Evolutionary conservation across 2,797 vertebrate genomes (phyloP).

Genomic region (Acomys russatus): DNA sequence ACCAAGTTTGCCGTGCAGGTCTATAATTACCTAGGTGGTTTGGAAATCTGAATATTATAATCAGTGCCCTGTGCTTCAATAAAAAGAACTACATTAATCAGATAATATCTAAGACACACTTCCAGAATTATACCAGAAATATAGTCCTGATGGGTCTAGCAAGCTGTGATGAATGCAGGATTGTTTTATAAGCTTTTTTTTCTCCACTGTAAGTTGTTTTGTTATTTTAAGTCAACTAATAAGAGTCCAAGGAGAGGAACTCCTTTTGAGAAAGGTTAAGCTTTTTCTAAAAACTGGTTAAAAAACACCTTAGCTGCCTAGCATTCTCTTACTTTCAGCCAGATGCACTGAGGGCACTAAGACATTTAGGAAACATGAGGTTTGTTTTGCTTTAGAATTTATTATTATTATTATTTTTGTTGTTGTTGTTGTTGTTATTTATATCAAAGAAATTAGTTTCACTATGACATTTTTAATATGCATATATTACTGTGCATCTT

Average conservation of each 20-base stretch:
- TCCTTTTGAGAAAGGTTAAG: slow-evolving; percentile 3
- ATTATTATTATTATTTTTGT: not conserved
- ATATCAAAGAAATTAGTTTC: not conserved
- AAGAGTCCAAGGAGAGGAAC: not conserved
- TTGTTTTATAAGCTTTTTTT: slow-evolving; percentile 29
- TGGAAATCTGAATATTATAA: slow-evolving; percentile 73
- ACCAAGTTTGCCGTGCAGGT: slow-evolving; percentile 87
- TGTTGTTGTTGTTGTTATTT: not conserved
- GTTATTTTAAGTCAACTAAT: slow-evolving; percentile 58
- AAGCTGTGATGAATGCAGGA: not conserved
- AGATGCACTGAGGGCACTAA: not conserved
- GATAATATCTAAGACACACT: slow-evolving; percentile 36
- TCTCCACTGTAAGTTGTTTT: slow-evolving; percentile 47
- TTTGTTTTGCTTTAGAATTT: not conserved
- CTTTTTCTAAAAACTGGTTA: not conserved
- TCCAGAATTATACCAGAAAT: slow-evolving; percentile 38
- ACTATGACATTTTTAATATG: not conserved
- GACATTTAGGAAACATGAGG: not conserved
- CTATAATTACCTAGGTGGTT: slow-evolving; percentile 71
- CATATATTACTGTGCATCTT: not conserved
- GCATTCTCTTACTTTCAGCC: not conserved
- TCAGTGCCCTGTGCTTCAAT: slow-evolving; percentile 65
- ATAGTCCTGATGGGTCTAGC: not conserved
- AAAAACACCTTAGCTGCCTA: not conserved
- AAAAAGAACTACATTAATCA: slow-evolving; percentile 64